Base-by-base conservation (phyloP, 2,888 invertebrate species). In the Pterostichus niger region DNA sequence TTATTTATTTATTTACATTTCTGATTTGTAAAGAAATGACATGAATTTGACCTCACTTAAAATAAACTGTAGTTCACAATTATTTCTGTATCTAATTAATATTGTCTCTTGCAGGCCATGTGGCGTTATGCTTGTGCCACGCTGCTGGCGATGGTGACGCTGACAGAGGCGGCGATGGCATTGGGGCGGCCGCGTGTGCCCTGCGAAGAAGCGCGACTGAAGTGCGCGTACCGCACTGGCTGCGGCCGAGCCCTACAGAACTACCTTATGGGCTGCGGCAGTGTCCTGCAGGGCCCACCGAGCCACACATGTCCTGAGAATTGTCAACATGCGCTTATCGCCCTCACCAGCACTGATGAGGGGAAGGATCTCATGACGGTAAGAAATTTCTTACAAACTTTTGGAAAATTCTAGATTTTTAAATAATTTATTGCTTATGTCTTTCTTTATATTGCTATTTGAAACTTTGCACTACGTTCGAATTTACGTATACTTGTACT, bases 351-450 rank as follows among this genome's bases (percentile, higher is more conserved):
- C 33, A 95, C 96, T 0, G 94, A 94, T 77, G 95, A 96, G 88
- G 96, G 96, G 77, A 93, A 95, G 87, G 93, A 93, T 84, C 92
- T 96, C 13, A 94, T 95, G 93, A 94, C 92, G 88, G 95, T 95
- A 88, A 59, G 75, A 35, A 17, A 0, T 24, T 24, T 24, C 2
- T 24, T 24, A 24, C n/a, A 13, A 2, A 49, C 6, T n/a, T 49
- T 24, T 24, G 1, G 24, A 2, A 24, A 3, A 24, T 24, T 24
- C 1, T 24, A 24, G 24, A 24, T 24, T 24, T 24, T 24, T 24
- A 24, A 24, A 24, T 24, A 24, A 24, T n/a, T n/a, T n/a, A n/a
- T n/a, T n/a, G n/a, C n/a, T n/a, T n/a, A n/a, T n/a, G n/a, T n/a
- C n/a, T n/a, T n/a, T n/a, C n/a, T n/a, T n/a, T n/a, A n/a, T n/a